phyloP scores from a whole-genome alignment of 2,113 vertebrate species.

The Callorhinus ursinus region DNA sequence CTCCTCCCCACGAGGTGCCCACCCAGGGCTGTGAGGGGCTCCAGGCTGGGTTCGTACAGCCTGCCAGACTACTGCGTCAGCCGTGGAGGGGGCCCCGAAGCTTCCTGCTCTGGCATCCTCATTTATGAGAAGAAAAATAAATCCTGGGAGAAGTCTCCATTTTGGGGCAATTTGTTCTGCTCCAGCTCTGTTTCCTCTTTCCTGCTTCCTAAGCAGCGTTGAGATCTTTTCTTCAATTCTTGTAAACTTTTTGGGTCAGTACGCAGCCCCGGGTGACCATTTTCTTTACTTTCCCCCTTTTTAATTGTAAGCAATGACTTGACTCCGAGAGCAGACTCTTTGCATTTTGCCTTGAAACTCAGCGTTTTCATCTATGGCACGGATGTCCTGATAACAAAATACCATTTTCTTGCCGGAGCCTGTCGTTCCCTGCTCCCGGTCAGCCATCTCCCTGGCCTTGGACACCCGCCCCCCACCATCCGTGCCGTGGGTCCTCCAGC shows the following conservation, averaged over 20 bases:
- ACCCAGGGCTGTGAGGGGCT: background rate
- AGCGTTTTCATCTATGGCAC: slow-evolving; percentile 58
- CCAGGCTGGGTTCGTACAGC: background rate
- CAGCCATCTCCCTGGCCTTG: background rate
- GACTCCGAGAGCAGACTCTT: slow-evolving; percentile 64
- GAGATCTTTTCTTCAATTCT: slow-evolving; percentile 65
- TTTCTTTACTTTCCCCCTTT: slow-evolving; percentile 58
- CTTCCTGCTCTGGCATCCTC: slow-evolving; percentile 64
- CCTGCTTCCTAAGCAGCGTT: slow-evolving; percentile 73
- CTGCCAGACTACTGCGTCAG: background rate
- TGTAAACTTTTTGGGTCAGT: slow-evolving; percentile 79
- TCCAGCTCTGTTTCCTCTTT: slow-evolving; percentile 56
- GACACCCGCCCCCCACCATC: background rate
- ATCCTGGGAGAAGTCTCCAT: slow-evolving; percentile 55
- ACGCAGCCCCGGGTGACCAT: slow-evolving; percentile 77
- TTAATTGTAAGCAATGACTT: slow-evolving; percentile 65
- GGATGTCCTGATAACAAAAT: slow-evolving; percentile 62
- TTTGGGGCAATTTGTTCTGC: slow-evolving; percentile 66
- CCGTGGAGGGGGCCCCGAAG: slow-evolving; percentile 65
- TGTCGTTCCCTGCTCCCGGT: background rate
- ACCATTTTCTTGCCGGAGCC: background rate
- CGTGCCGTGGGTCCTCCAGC: background rate
- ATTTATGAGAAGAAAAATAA: slow-evolving; percentile 38
- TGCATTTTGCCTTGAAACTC: slow-evolving; percentile 60
- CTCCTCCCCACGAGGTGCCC: accelerated